Percentiles rank a stretch among this genome's conserved stretches.
Conservation (phyloP, 2,113 vertebrate genomes). For the Aplodontia rufa region DNA sequence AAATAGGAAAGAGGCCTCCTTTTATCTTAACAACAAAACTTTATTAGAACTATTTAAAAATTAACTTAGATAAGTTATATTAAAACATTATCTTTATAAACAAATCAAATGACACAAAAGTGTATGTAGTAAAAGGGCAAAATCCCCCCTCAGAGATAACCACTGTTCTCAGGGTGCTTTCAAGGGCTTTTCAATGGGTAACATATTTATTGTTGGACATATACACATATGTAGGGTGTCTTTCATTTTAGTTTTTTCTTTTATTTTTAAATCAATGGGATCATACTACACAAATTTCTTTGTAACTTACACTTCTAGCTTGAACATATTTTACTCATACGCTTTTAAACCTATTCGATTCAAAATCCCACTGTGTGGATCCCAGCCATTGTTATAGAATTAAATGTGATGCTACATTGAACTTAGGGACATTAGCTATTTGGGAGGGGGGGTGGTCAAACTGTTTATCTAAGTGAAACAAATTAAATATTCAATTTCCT, state of each 20-base stretch:
- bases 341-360: slow-evolving; percentile 27
- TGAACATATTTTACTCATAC: background rate
- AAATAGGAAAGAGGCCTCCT: background rate
- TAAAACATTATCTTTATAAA: background rate
- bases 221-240: rapidly evolving
- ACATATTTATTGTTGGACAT: background rate
- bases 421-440: background rate
- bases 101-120: background rate
- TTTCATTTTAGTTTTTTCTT: background rate
- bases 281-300: background rate
- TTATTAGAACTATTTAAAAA: background rate
- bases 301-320: background rate
- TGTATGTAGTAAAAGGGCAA: background rate
- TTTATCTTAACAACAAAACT: background rate
- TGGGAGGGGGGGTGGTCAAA: background rate
- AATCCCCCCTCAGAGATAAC: background rate
- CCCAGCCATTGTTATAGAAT: background rate
- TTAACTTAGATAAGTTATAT: background rate
- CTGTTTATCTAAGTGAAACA: slow-evolving; percentile 31
- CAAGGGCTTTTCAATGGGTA: background rate
- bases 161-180: background rate
- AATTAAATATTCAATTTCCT: slow-evolving; percentile 4
- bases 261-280: background rate
- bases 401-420: slow-evolving; percentile 40
- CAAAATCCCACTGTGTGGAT: background rate